A percentile compares a stretch with the other conserved stretches of the same genome.
These are phyloP conservation scores for Probosciger aterrimus DNA, from an alignment of 2,113 vertebrate species.

Conservation along the genomic window DNA sequence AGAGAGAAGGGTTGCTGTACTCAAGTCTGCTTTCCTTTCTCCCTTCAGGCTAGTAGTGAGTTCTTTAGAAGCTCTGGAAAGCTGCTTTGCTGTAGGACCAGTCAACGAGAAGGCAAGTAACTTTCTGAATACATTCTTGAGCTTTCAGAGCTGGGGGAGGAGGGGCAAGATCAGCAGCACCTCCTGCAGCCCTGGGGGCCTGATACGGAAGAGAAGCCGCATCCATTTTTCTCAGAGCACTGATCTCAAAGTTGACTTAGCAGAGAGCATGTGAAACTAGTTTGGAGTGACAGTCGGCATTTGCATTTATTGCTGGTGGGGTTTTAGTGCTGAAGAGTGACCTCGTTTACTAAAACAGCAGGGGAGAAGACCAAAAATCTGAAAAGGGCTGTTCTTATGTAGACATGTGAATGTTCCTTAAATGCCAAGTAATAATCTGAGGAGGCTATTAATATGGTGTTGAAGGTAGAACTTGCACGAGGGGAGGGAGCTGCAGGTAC, in stretches of 20 bases:
- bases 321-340: conserved; percentile 19
- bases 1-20: conserved; percentile 58
- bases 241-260: conserved; percentile 53
- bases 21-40: conserved; percentile 75
- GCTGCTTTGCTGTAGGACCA: conserved; percentile 94
- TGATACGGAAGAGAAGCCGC: conserved; percentile 10
- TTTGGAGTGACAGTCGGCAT: conserved; percentile 38
- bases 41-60: conserved; percentile 93
- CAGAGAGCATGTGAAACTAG: conserved; percentile 50
- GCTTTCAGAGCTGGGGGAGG: conserved; percentile 55
- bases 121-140: conserved; percentile 66
- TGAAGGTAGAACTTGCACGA: neutral
- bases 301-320: conserved; percentile 12
- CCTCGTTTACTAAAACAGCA: conserved; percentile 52
- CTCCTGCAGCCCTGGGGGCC: conserved; percentile 46
- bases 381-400: neutral
- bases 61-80: conserved; percentile 96
- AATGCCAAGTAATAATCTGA: neutral
- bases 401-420: neutral
- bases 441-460: neutral
- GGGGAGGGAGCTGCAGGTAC: neutral
- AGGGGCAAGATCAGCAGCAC: conserved; percentile 34
- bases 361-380: conserved; percentile 25
- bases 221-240: conserved; percentile 9
- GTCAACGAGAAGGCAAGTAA: conserved; percentile 91